phyloP scores from a whole-genome alignment of 2,888 invertebrate genomes.

The Dynastes hyllus region DNA sequence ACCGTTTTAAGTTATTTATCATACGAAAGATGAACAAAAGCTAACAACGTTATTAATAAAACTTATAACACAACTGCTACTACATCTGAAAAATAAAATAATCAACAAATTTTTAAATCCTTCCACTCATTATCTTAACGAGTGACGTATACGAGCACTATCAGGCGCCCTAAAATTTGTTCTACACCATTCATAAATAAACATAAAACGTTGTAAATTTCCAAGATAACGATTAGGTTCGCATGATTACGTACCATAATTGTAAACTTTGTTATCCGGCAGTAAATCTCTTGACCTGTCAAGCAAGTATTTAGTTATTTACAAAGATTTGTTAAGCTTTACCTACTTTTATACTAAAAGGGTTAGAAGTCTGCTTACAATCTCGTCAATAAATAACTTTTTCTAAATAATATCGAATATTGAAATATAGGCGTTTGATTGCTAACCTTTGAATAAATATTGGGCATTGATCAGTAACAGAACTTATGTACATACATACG shows the following conservation, averaged over 20 bases:
- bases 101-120: not conserved
- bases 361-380: not conserved
- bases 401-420: not conserved
- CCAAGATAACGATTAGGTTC: constrained; percentile 4
- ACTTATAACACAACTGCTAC: not conserved
- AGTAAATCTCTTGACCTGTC: constrained; percentile 33
- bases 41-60: not conserved
- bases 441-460: not conserved
- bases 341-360: not conserved
- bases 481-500: not conserved
- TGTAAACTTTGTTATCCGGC: constrained; percentile 34
- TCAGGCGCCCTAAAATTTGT: not conserved
- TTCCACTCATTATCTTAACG: not conserved
- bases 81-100: not conserved
- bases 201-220: constrained; percentile 28
- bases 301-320: constrained; percentile 23
- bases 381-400: not conserved
- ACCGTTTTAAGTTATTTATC: not conserved
- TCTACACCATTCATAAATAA: not conserved
- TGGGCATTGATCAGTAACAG: not conserved
- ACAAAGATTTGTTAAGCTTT: constrained; percentile 7
- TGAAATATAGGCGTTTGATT: not conserved
- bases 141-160: not conserved
- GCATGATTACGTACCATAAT: constrained; percentile 6
- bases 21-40: not conserved